Evolutionary conservation across 2,797 vertebrate species (phyloP).

Genomic region (Otolemur crassicaudatus): DNA sequence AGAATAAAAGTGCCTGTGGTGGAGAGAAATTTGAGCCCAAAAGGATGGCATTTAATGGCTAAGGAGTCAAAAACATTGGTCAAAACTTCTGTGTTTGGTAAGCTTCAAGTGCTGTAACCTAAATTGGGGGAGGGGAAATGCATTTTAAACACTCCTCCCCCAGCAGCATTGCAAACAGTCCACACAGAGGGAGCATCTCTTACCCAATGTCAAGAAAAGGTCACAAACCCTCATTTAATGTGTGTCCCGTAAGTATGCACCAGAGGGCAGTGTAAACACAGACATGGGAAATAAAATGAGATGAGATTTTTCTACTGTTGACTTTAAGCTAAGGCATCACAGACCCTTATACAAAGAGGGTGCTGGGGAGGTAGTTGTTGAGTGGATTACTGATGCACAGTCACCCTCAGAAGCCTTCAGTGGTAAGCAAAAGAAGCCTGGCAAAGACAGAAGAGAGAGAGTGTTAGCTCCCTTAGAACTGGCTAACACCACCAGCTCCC

Average conservation of each 20-base stretch:
- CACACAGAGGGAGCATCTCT: not conserved
- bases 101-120: not conserved
- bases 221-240: not conserved
- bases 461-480: not conserved
- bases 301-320: accelerated
- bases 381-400: not conserved
- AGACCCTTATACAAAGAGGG: not conserved
- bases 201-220: conserved; percentile 57
- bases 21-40: conserved; percentile 6
- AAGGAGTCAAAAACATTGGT: not conserved
- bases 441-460: not conserved
- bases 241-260: not conserved
- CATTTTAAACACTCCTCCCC: not conserved
- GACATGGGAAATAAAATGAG: not conserved
- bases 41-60: not conserved
- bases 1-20: not conserved
- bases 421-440: not conserved
- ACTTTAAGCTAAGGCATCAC: not conserved
- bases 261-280: conserved; percentile 78
- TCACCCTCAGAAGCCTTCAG: not conserved
- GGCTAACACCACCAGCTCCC: not conserved
- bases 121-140: not conserved
- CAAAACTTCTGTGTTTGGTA: not conserved
- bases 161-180: not conserved
- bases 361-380: not conserved